Conservation (phyloP, 2,113 vertebrate species). For the Lathamus discolor region DNA sequence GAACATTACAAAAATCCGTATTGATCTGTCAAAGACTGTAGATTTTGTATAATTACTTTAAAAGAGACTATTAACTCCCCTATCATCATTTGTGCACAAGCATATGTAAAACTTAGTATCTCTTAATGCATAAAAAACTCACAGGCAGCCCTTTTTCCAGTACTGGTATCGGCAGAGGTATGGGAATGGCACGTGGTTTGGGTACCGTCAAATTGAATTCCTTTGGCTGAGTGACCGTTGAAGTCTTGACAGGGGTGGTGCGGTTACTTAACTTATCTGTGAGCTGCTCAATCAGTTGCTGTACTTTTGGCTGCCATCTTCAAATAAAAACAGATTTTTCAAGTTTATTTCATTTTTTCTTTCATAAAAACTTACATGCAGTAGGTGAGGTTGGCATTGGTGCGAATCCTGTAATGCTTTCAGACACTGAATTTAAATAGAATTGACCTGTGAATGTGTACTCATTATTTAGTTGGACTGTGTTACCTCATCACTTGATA, state of each 20-base stretch:
- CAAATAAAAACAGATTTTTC: constrained; percentile 24
- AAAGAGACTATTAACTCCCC: not conserved
- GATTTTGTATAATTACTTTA: not conserved
- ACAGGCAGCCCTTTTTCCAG: constrained; percentile 79
- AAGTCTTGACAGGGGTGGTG: constrained; percentile 55
- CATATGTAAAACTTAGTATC: not conserved
- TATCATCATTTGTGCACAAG: not conserved
- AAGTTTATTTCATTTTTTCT: not conserved
- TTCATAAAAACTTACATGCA: not conserved
- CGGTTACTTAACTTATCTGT: constrained; percentile 30
- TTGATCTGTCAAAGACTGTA: not conserved
- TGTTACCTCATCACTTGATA: not conserved
- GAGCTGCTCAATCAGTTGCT: constrained; percentile 76
- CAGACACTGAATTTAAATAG: not conserved
- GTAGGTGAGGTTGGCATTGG: not conserved
- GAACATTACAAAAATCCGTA: not conserved
- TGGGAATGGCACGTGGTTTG: constrained; percentile 73
- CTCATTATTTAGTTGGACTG: not conserved
- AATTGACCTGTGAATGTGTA: not conserved
- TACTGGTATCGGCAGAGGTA: constrained; percentile 74
- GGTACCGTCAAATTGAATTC: constrained; percentile 85
- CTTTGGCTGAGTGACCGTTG: constrained; percentile 76
- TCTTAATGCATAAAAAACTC: constrained; percentile 60
- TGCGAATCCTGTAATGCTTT: not conserved
- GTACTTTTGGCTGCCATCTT: constrained; percentile 86